These are phyloP conservation scores for Phycodurus eques DNA, from an alignment of 2,113 vertebrate genomes.

Conservation along the genomic window DNA sequence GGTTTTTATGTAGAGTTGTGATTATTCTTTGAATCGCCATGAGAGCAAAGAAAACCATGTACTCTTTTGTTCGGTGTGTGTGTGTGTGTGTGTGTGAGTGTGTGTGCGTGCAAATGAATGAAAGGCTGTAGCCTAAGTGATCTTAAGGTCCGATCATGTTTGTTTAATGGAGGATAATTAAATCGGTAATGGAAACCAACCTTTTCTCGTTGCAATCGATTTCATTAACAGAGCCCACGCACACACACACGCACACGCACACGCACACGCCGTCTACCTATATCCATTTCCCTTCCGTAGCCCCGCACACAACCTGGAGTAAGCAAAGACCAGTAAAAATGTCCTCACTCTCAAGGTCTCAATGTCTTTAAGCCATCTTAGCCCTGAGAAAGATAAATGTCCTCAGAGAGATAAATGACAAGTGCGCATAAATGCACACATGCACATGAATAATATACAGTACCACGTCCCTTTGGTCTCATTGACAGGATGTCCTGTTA, in stretches of 20 bases:
- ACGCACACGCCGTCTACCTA: neutral
- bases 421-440: neutral
- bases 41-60: neutral
- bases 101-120: slow-evolving; percentile 2
- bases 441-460: neutral
- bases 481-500: slow-evolving; percentile 45
- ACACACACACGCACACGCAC: slow-evolving; percentile 1
- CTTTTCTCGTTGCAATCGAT: slow-evolving; percentile 65
- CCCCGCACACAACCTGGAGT: neutral
- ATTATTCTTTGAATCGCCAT: too few relatives aligned
- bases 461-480: slow-evolving; percentile 12
- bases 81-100: neutral
- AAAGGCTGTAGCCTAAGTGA: slow-evolving; percentile 38
- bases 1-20: neutral
- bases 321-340: neutral
- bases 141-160: slow-evolving; percentile 67
- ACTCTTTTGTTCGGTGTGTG: neutral
- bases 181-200: slow-evolving; percentile 65
- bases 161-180: slow-evolving; percentile 76
- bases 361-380: too few relatives aligned
- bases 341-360: neutral
- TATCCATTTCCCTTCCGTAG: neutral
- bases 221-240: slow-evolving; percentile 13
- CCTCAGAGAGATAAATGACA: too few relatives aligned
- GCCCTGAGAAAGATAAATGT: too few relatives aligned